These are phyloP conservation scores for Chloromyia formosa DNA, from an alignment of 2,888 invertebrate genomes.

Conservation along the genomic window DNA sequence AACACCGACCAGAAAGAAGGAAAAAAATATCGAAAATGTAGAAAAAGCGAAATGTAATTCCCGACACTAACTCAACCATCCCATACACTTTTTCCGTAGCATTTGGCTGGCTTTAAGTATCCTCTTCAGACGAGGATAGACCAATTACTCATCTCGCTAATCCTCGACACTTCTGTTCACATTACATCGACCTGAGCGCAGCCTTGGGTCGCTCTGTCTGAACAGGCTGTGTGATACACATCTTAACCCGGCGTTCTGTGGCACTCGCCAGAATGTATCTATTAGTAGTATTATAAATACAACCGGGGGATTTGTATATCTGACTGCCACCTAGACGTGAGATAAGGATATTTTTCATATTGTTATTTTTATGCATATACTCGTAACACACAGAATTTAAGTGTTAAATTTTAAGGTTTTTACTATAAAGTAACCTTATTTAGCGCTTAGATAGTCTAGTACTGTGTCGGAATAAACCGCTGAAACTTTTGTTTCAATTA, in stretches of 20 bases:
- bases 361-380: no score
- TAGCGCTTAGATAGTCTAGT: no score
- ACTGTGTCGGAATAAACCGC: no score
- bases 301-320: background rate
- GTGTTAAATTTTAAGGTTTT: no score
- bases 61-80: background rate
- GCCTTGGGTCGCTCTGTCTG: constrained; percentile 14
- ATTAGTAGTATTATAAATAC: constrained; percentile 8
- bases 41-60: background rate
- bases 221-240: background rate
- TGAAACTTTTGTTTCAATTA: no score
- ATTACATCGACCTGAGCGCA: constrained; percentile 39
- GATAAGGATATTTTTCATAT: no score
- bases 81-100: constrained; percentile 9
- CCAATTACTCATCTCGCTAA: constrained; percentile 51
- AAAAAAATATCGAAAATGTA: constrained; percentile 12
- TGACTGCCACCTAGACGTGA: no score
- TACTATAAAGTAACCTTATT: no score
- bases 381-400: no score
- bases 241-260: constrained; percentile 12
- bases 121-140: constrained; percentile 45
- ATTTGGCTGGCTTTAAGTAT: constrained; percentile 37
- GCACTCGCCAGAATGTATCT: constrained; percentile 30
- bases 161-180: constrained; percentile 46
- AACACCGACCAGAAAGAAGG: background rate